Evolutionary conservation across 92 coral and sea anemone species (phyloP).

Genomic region (Epizoanthus scotinus): DNA sequence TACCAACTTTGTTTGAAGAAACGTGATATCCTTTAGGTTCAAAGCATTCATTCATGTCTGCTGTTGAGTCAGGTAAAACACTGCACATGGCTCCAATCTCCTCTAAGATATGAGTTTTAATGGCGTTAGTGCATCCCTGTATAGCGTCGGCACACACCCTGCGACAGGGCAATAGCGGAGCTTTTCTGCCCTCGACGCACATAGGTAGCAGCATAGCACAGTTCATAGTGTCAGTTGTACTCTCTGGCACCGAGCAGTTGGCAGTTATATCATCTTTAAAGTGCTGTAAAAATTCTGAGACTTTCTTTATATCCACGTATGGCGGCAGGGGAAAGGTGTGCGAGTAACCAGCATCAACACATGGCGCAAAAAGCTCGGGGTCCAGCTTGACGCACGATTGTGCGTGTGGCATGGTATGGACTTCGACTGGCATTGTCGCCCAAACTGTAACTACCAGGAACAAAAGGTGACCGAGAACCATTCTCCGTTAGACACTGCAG

Average conservation of each 20-base stretch:
- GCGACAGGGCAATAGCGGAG: slow-evolving; percentile 29
- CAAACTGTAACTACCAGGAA: no score
- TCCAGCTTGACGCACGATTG: slow-evolving; percentile 25
- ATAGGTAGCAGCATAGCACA: slow-evolving; percentile 24
- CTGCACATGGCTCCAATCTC: slow-evolving; percentile 40
- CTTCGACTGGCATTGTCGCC: not conserved
- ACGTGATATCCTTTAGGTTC: slow-evolving; percentile 30
- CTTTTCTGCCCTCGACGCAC: slow-evolving; percentile 18
- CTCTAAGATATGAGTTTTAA: slow-evolving; percentile 12
- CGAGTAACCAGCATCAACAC: slow-evolving; percentile 11
- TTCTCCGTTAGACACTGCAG: no score
- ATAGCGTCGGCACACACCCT: slow-evolving; percentile 12
- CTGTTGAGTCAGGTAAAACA: slow-evolving; percentile 27
- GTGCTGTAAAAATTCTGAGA: slow-evolving; percentile 11
- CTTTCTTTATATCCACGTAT: not conserved
- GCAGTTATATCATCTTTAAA: slow-evolving; percentile 23
- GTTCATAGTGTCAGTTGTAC: slow-evolving; percentile 16
- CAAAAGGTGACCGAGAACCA: no score
- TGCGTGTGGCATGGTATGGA: not conserved
- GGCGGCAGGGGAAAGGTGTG: slow-evolving; percentile 34
- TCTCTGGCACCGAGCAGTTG: slow-evolving; percentile 20
- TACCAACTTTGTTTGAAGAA: slow-evolving; percentile 17
- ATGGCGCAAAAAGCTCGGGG: slow-evolving; percentile 28
- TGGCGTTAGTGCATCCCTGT: slow-evolving; percentile 8
- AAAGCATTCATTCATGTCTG: slow-evolving; percentile 11